These are phyloP conservation scores for Thaumatotibia leucotreta DNA, from an alignment of 1,140 invertebrate species.

Conservation along the genomic window DNA sequence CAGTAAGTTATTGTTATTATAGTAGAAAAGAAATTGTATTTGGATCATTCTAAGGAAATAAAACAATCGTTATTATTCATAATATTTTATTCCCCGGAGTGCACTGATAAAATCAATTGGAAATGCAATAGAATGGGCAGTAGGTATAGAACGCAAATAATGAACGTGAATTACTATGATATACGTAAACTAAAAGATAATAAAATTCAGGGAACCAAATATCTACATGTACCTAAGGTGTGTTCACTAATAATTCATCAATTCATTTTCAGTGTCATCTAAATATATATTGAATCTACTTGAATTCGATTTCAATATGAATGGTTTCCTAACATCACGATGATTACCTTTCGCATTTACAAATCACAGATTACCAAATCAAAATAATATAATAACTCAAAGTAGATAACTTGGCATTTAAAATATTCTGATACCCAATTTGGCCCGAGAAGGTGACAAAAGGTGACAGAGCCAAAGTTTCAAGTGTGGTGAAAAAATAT, in stretches of 20 bases:
- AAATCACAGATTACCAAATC: no score
- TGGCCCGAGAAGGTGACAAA: neutral
- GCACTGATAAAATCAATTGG: neutral
- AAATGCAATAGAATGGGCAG: neutral
- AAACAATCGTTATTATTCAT: neutral
- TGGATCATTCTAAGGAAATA: constrained; percentile 4
- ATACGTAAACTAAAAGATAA: neutral
- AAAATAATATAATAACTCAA: neutral
- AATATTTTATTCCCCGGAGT: neutral
- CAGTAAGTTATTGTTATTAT: neutral
- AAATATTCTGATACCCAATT: neutral
- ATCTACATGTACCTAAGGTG: neutral
- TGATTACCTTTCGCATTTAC: no score
- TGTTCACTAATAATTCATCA: neutral
- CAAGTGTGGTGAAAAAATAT: no score
- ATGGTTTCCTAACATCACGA: no score
- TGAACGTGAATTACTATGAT: neutral
- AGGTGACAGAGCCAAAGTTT: no score
- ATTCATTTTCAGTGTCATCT: neutral
- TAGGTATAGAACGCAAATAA: neutral
- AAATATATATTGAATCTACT: neutral
- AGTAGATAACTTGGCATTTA: neutral
- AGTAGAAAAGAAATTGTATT: neutral
- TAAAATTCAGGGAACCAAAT: neutral
- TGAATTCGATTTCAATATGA: neutral